Conservation (phyloP, 1,140 invertebrate genomes). For the Drosophila takahashii region DNA sequence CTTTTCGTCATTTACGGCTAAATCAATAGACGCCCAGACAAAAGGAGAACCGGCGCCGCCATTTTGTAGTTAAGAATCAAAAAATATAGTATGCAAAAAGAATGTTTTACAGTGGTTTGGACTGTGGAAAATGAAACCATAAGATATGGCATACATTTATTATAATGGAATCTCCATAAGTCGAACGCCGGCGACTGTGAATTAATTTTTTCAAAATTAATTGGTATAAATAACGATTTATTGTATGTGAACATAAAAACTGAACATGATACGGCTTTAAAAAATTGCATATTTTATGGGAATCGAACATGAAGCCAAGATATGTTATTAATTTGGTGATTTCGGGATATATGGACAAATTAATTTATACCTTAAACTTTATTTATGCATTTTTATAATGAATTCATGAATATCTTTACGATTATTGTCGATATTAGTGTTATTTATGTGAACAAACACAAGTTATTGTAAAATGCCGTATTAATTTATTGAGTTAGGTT, state of each 20-base stretch:
- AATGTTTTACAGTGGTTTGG: conserved; percentile 10
- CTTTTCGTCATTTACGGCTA: conserved; percentile 31
- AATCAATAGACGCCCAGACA: conserved; percentile 54
- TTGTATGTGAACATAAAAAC: neutral
- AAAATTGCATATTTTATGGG: conserved; percentile 12
- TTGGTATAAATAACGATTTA: conserved; percentile 16
- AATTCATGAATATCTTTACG: conserved; percentile 1
- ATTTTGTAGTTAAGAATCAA: conserved; percentile 29
- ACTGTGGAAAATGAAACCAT: neutral
- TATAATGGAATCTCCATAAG: neutral
- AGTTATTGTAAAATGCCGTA: neutral
- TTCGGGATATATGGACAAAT: conserved; percentile 4
- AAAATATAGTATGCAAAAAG: neutral
- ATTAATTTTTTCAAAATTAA: conserved; percentile 12
- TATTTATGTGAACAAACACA: neutral
- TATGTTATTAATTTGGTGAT: conserved; percentile 13
- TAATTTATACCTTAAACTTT: conserved; percentile 15
- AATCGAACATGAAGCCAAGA: conserved; percentile 2
- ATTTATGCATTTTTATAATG: conserved; percentile 4
- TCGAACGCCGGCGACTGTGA: neutral
- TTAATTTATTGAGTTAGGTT: neutral
- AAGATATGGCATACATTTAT: neutral
- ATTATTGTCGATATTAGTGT: neutral
- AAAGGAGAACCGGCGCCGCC: conserved; percentile 57
- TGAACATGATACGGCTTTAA: neutral